These are phyloP conservation scores for Sparus aurata DNA, from an alignment of 2,797 vertebrate species.

Conservation along the genomic window DNA sequence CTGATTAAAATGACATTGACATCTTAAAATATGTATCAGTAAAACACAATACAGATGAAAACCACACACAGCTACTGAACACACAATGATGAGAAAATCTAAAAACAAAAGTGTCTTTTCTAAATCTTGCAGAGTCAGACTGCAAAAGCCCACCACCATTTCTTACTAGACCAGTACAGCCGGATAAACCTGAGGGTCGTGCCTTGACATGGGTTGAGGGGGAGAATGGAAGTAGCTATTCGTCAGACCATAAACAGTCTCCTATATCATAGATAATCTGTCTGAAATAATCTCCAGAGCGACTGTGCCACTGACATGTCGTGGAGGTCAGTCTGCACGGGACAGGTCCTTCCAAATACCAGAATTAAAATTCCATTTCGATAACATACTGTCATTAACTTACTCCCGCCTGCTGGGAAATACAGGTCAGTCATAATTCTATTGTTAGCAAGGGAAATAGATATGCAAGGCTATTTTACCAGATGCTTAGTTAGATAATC, in stretches of 20 bases:
- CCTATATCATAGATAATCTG: not conserved
- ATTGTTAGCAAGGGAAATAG: not conserved
- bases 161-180: conserved; percentile 1
- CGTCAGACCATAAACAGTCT: not conserved
- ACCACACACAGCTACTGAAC: not conserved
- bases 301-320: conserved; percentile 16
- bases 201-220: not conserved
- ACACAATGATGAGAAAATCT: not conserved
- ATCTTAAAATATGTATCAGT: not conserved
- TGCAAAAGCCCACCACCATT: not conserved
- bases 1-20: not conserved
- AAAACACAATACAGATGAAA: not conserved
- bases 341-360: conserved; percentile 6
- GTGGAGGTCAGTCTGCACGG: conserved; percentile 12
- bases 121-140: conserved; percentile 2
- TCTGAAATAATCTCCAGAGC: not conserved
- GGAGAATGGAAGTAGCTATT: not conserved
- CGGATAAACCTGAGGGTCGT: not conserved
- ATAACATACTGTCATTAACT: conserved; percentile 4
- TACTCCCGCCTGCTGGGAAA: not conserved
- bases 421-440: not conserved
- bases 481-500: conserved; percentile 31
- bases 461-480: not conserved
- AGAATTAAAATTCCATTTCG: not conserved
- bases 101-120: not conserved